Percentiles rank a stretch among this genome's conserved stretches.
These are phyloP conservation scores for Cynodonichthys magdalenae DNA, from an alignment of 2,797 vertebrate genomes.

Conservation along the genomic window DNA sequence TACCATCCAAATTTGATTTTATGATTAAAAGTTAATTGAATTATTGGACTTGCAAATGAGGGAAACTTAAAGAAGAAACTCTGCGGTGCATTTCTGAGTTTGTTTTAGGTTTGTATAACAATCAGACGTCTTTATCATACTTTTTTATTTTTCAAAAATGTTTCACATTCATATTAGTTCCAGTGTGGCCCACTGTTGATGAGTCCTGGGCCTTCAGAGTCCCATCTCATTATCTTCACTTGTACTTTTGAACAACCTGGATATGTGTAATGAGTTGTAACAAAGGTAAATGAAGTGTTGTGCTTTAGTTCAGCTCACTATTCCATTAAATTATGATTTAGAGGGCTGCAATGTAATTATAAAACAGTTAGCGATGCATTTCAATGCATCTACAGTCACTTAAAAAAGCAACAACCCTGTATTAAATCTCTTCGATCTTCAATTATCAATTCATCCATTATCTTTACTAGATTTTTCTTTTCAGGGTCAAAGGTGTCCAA, in stretches of 20 bases:
- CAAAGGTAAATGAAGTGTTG: constrained; percentile 9
- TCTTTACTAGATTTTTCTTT: too few species aligned
- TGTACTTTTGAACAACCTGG: constrained; percentile 11
- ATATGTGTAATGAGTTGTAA: constrained; percentile 18
- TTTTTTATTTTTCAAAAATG: constrained; percentile 36
- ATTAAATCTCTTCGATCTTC: too few species aligned
- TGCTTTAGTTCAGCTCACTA: too few species aligned
- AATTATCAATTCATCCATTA: too few species aligned
- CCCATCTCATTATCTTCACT: constrained; percentile 29
- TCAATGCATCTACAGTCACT: too few species aligned
- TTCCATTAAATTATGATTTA: too few species aligned
- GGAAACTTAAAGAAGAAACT: constrained; percentile 18
- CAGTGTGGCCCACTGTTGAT: constrained; percentile 6
- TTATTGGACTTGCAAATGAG: constrained; percentile 55
- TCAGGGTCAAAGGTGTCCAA: too few species aligned
- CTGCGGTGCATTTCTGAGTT: constrained; percentile 15
- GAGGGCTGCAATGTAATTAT: too few species aligned
- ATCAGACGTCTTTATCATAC: constrained; percentile 38
- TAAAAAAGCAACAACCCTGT: too few species aligned
- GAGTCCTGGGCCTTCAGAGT: constrained; percentile 10
- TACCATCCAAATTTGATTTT: constrained; percentile 38
- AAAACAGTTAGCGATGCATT: too few species aligned
- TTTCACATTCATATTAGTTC: constrained; percentile 2
- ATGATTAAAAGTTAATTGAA: constrained; percentile 36
- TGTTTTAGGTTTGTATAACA: constrained; percentile 39